These are phyloP conservation scores for Maniola jurtina DNA, from an alignment of 1,140 invertebrate genomes.

Conservation along the genomic window DNA sequence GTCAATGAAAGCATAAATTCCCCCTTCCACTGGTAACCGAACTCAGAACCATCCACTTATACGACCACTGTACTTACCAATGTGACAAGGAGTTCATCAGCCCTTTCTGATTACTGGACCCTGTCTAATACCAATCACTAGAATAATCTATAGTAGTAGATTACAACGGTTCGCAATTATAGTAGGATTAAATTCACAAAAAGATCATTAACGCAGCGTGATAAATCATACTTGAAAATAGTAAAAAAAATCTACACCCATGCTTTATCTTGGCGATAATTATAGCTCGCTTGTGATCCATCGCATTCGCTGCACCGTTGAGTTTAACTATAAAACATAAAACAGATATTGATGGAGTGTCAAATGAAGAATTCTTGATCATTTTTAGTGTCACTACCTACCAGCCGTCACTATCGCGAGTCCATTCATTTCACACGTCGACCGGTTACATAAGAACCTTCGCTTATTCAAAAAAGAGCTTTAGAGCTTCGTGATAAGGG, in stretches of 20 bases:
- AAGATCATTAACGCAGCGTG: conserved; percentile 10
- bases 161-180: neutral
- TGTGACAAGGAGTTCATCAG: too few relatives aligned
- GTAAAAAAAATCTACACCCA: conserved; percentile 13
- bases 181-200: neutral
- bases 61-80: too few relatives aligned
- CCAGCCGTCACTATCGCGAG: conserved; percentile 56
- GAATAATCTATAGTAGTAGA: too few relatives aligned
- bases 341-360: conserved; percentile 67
- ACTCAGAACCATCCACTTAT: too few relatives aligned
- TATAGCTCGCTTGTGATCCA: conserved; percentile 31
- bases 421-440: conserved; percentile 60
- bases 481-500: conserved; percentile 37
- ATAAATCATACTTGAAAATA: conserved; percentile 19
- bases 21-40: too few relatives aligned
- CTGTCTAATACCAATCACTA: too few relatives aligned
- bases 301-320: conserved; percentile 10
- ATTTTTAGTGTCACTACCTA: conserved; percentile 64
- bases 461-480: conserved; percentile 29
- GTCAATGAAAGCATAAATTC: too few relatives aligned
- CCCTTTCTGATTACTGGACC: too few relatives aligned
- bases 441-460: conserved; percentile 22
- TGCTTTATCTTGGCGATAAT: conserved; percentile 30
- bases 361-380: conserved; percentile 56
- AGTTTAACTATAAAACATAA: conserved; percentile 35